Base-by-base conservation (phyloP, 1,140 invertebrate species). In the Acromyrmex charruanus region DNA sequence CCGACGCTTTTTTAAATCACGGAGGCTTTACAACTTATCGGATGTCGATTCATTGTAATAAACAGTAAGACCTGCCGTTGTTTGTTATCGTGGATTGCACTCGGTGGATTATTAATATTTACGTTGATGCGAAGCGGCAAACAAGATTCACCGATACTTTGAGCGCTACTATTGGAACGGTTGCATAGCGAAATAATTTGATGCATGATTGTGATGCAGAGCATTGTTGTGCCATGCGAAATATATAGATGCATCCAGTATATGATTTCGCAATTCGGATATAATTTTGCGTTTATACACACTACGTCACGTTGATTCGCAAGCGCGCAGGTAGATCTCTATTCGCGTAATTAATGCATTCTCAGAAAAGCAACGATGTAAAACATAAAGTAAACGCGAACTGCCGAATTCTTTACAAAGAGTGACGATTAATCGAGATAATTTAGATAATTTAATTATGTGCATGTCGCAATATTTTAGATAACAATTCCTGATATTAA, bases 101-200 rank as follows among this genome's bases (percentile, higher is more conserved):
- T 74, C 55, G 16, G 25, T 3, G 44, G 25, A 61, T 85, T 85
- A 85, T 85, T 85, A 85, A 75, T 74, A 85, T 75, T 85, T 77
- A 77, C 39, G 28, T 49, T 39, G 2, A 55, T 53, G 16, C 25
- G 61, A 55, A 18, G 44, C 49, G 61, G 44, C 69, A 81, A 81
- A 72, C 79, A 72, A 81, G 79, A 81, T 58, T 77, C 72, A 31
- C n/a, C 44, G 31, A 44, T 51, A 63, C 51, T 85, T 77, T 77
- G 81, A 49, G 39, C 69, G 25, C 9, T 74, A 85, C 51, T 77
- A 63, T 63, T 51, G 69, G 9, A 85, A 85, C 49, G 35, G 49
- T 71, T 14, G 39, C 68, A 61, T 44, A 31, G 25, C 35, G 25
- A 66, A 35, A 79, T 28, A 65, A 58, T 18, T 58, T 51, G 16